Evolutionary conservation across 2,113 vertebrate species (phyloP).

Genomic region (Fulmarus glacialis): DNA sequence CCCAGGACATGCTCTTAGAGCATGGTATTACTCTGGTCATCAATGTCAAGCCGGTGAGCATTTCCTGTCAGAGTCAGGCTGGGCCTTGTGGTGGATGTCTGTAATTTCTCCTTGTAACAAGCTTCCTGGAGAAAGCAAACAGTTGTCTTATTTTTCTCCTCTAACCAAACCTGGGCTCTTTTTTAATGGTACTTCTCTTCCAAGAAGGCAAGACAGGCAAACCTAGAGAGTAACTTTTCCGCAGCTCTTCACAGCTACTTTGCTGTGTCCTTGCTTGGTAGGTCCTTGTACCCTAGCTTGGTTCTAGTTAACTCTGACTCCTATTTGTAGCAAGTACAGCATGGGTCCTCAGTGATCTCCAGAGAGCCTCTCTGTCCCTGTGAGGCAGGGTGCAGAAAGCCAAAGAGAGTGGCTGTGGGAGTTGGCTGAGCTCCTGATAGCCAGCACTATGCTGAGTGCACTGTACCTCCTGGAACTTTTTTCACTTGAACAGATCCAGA

Average conservation of each 20-base stretch:
- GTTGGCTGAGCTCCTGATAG: not conserved
- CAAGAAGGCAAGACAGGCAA: not conserved
- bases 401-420: not conserved
- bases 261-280: not conserved
- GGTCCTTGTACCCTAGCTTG: not conserved
- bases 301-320: not conserved
- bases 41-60: slow-evolving; percentile 94
- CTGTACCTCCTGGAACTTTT: not conserved
- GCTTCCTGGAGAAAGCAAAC: not conserved
- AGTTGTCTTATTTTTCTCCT: not conserved
- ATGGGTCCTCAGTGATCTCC: not conserved
- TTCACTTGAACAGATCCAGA: not conserved
- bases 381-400: not conserved
- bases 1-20: slow-evolving; percentile 96
- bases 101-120: not conserved
- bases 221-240: not conserved
- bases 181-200: not conserved
- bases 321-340: not conserved
- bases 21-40: slow-evolving; percentile 96
- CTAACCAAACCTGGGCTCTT: not conserved
- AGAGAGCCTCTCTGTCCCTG: not conserved
- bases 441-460: not conserved
- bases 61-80: not conserved
- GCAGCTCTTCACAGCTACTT: not conserved
- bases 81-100: not conserved